These are phyloP conservation scores for Aphelenchoides besseyi DNA, from an alignment of 1,140 invertebrate genomes.

Conservation along the genomic window DNA sequence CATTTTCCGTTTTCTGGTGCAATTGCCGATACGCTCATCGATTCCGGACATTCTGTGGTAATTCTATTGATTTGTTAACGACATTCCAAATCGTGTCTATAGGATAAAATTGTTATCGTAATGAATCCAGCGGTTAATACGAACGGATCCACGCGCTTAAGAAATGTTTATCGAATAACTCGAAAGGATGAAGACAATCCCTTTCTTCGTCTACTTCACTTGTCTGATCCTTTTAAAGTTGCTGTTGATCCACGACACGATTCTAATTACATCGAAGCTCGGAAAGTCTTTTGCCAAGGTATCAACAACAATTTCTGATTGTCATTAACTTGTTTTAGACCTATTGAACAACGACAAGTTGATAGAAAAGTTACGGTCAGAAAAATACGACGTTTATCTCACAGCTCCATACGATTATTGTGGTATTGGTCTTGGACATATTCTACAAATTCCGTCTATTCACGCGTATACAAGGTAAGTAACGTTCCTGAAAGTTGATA, in stretches of 20 bases:
- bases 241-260: constrained; percentile 6
- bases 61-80: no score
- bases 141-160: background rate
- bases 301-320: background rate
- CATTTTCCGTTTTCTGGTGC: constrained; percentile 10
- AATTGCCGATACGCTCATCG: constrained; percentile 6
- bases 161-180: constrained; percentile 1
- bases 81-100: no score
- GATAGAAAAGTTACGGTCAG: background rate
- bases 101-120: background rate
- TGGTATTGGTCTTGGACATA: background rate
- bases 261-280: background rate
- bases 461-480: background rate
- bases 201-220: background rate
- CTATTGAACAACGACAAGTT: constrained; percentile 1
- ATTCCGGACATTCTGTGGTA: background rate
- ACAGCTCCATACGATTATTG: constrained; percentile 10
- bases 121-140: background rate
- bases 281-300: constrained; percentile 12
- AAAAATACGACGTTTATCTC: background rate
- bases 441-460: constrained; percentile 5
- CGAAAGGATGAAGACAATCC: constrained; percentile 13
- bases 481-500: background rate
- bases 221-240: background rate
- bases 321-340: background rate